A percentile compares a stretch with the other conserved stretches of the same genome.
These are phyloP conservation scores for Spinus pinus DNA, from an alignment of 2,797 vertebrate genomes.

Conservation along the genomic window DNA sequence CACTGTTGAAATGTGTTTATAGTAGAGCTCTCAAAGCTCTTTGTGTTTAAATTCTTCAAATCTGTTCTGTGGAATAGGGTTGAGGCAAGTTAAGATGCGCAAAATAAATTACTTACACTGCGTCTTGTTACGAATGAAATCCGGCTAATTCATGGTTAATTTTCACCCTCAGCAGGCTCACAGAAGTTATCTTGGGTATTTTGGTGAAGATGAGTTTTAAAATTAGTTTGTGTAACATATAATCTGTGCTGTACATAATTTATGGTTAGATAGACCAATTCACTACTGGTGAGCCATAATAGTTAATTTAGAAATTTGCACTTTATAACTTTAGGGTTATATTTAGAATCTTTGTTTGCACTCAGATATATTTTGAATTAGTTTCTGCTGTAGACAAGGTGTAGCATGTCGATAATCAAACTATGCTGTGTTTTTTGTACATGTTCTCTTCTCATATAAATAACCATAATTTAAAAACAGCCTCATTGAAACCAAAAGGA, in stretches of 20 bases:
- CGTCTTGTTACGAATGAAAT: not conserved
- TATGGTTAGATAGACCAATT: not conserved
- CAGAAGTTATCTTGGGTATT: not conserved
- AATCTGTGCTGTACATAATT: not conserved
- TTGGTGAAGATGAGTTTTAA: not conserved
- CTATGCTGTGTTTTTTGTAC: not conserved
- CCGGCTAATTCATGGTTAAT: not conserved
- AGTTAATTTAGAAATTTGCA: not conserved
- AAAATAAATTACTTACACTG: not conserved
- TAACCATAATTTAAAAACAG: not conserved
- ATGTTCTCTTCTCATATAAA: not conserved
- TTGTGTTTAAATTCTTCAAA: not conserved
- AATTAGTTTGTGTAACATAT: not conserved
- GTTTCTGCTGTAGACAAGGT: not conserved
- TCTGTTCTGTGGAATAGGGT: not conserved
- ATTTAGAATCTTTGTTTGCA: not conserved
- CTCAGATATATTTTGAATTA: not conserved
- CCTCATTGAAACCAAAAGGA: not conserved
- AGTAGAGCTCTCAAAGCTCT: not conserved
- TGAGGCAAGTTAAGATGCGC: not conserved
- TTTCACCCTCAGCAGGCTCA: not conserved
- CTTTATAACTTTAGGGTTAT: not conserved
- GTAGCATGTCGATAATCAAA: not conserved
- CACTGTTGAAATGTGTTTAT: not conserved
- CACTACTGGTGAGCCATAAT: not conserved